phyloP scores from a whole-genome alignment of 2,113 vertebrate genomes.

The Ptychochromis oligacanthus region DNA sequence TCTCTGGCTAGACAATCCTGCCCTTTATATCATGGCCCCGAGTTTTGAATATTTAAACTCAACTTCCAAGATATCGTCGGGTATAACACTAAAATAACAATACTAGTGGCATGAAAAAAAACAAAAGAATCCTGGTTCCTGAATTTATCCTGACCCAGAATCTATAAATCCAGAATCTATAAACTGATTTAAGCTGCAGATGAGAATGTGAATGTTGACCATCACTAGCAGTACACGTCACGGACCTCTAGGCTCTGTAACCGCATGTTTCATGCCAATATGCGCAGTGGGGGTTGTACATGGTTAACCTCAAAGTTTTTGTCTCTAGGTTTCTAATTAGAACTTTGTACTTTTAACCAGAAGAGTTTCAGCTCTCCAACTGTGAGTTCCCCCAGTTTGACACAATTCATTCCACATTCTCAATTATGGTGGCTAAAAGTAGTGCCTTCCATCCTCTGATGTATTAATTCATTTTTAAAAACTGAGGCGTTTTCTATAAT shows the following conservation, averaged over 20 bases:
- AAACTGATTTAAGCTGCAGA: background rate
- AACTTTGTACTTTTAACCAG: background rate
- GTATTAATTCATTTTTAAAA: background rate
- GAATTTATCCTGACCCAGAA: background rate
- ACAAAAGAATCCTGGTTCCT: too few relatives aligned
- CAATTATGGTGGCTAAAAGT: background rate
- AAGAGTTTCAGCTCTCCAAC: background rate
- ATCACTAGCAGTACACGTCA: background rate
- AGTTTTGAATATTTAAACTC: background rate
- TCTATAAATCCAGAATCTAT: background rate
- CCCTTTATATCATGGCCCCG: background rate
- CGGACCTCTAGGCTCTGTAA: background rate
- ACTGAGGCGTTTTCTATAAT: background rate
- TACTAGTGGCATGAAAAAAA: background rate
- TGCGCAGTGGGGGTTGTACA: background rate
- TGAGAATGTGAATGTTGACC: background rate
- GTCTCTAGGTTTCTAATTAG: background rate
- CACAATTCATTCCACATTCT: background rate
- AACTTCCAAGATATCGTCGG: background rate
- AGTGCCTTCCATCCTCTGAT: background rate
- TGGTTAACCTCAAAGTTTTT: background rate
- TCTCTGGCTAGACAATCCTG: background rate
- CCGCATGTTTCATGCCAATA: background rate
- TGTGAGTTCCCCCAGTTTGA: background rate
- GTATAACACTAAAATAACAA: background rate